A percentile compares a stretch with the other conserved stretches of the same genome.
Evolutionary conservation across 2,888 invertebrate species (phyloP).

Genomic region (Pemphredon lugubris): DNA sequence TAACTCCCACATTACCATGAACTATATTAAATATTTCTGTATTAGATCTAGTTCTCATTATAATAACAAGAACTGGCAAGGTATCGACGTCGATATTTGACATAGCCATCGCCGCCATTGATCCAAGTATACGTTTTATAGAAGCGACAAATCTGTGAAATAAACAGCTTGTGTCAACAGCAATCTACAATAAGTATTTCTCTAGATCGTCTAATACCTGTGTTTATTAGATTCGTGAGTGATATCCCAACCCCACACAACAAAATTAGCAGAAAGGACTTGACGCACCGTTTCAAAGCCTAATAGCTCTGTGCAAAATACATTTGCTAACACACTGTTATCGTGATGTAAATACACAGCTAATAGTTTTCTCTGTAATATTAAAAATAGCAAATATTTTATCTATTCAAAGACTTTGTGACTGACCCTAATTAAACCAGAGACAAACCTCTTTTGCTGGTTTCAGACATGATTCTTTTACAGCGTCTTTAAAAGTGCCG

Average conservation of each 20-base stretch:
- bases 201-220: slow-evolving; percentile 82
- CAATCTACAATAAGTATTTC: slow-evolving; percentile 9
- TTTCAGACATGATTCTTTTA: slow-evolving; percentile 93
- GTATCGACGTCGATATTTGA: slow-evolving; percentile 93
- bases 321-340: slow-evolving; percentile 95
- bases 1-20: slow-evolving; percentile 94
- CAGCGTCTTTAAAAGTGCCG: slow-evolving; percentile 94
- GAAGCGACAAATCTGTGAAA: slow-evolving; percentile 87
- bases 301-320: slow-evolving; percentile 97
- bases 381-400: slow-evolving; percentile 41
- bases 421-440: too few species aligned
- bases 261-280: slow-evolving; percentile 93
- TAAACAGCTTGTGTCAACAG: slow-evolving; percentile 7
- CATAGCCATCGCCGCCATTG: slow-evolving; percentile 91
- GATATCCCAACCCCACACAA: slow-evolving; percentile 98
- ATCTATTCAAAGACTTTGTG: too few species aligned
- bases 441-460: slow-evolving; percentile 90
- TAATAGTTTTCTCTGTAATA: slow-evolving; percentile 91
- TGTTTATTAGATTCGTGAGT: slow-evolving; percentile 93
- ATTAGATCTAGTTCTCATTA: slow-evolving; percentile 93
- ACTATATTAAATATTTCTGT: slow-evolving; percentile 96
- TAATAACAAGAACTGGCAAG: slow-evolving; percentile 93
- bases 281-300: slow-evolving; percentile 96
- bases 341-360: slow-evolving; percentile 99
- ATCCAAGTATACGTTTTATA: slow-evolving; percentile 89